Percentiles rank a stretch among this genome's conserved stretches.
Evolutionary conservation across 2,888 invertebrate species (phyloP).

Genomic region (Epirrhoe tristata): DNA sequence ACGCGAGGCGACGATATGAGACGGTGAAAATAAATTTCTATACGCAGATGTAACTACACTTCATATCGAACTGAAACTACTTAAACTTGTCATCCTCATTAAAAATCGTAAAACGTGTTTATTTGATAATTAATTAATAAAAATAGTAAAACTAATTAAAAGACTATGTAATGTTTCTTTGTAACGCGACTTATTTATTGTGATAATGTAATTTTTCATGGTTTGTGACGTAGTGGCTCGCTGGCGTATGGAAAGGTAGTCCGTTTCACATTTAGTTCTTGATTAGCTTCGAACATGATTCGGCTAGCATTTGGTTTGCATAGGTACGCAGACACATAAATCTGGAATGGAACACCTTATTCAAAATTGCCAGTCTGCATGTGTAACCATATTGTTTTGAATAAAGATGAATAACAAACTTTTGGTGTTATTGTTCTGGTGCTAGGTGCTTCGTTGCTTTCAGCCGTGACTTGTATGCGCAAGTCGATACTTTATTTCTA

Average conservation of each 20-base stretch:
- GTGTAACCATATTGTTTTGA: conserved; percentile 25
- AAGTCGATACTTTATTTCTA: conserved; percentile 20
- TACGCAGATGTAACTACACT: conserved; percentile 54
- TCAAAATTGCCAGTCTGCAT: conserved; percentile 31
- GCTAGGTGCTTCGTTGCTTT: conserved; percentile 35
- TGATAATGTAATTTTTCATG: conserved; percentile 63
- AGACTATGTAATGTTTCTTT: conserved; percentile 69
- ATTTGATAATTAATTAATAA: conserved; percentile 64
- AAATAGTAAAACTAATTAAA: conserved; percentile 76
- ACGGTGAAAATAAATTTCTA: conserved; percentile 69
- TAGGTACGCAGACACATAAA: conserved; percentile 8
- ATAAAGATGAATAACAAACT: conserved; percentile 27
- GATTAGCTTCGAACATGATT: conserved; percentile 21
- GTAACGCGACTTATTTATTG: conserved; percentile 70
- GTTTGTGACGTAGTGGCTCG: conserved; percentile 46
- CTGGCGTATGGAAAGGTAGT: conserved; percentile 23
- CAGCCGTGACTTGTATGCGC: conserved; percentile 23
- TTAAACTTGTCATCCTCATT: conserved; percentile 51
- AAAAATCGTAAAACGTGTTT: conserved; percentile 73
- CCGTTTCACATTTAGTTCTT: conserved; percentile 22
- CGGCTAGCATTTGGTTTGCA: conserved; percentile 23
- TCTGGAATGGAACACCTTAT: conserved; percentile 28
- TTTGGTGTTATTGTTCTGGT: conserved; percentile 38
- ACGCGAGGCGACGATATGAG: conserved; percentile 16
- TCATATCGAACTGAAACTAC: conserved; percentile 43